phyloP scores from a whole-genome alignment of 1,140 invertebrate species.

The Saccostrea echinata region DNA sequence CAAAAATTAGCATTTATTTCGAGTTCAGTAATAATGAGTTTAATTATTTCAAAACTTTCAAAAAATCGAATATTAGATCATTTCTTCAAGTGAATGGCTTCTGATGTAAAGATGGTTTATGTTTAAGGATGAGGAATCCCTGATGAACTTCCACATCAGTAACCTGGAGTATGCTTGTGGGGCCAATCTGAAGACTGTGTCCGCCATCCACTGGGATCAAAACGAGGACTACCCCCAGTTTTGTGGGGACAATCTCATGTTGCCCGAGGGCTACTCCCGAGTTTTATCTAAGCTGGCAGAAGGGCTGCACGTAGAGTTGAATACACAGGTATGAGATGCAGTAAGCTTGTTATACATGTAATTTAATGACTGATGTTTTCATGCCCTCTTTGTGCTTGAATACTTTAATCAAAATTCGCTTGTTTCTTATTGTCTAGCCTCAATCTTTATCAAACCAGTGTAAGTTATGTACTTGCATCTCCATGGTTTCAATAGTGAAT shows the following conservation, averaged over 20 bases:
- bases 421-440: no score
- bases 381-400: no score
- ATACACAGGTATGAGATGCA: constrained; percentile 59
- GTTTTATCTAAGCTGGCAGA: constrained; percentile 73
- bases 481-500: no score
- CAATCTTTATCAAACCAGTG: no score
- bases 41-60: neutral
- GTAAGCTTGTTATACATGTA: neutral
- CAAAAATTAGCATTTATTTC: no score
- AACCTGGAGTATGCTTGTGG: constrained; percentile 81
- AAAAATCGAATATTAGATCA: neutral
- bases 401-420: no score
- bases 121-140: constrained; percentile 74
- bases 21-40: no score
- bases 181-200: constrained; percentile 73
- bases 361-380: no score
- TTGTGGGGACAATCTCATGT: constrained; percentile 74
- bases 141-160: constrained; percentile 79
- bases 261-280: constrained; percentile 69
- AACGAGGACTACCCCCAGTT: constrained; percentile 80
- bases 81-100: neutral
- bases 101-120: neutral
- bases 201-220: constrained; percentile 80
- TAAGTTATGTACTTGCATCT: no score
- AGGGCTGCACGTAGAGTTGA: constrained; percentile 74